Conservation (phyloP, 2,797 vertebrate species). For the Phataginus tricuspis region DNA sequence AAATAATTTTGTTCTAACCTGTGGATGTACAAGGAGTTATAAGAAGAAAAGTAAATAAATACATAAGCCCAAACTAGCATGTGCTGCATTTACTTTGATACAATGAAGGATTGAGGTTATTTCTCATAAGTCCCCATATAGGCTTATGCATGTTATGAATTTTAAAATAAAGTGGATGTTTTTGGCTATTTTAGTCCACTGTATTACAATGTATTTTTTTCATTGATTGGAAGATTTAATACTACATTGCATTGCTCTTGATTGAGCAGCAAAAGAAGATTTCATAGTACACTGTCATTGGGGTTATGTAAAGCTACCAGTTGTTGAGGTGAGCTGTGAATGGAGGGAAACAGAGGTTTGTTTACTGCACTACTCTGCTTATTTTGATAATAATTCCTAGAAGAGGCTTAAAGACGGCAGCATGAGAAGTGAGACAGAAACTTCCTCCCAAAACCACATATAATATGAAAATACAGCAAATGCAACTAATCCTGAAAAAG, state of each 20-base stretch:
- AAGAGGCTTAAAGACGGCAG: too few species aligned
- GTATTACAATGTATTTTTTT: too few species aligned
- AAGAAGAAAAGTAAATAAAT: background rate
- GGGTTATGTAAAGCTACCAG: background rate
- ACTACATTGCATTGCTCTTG: background rate
- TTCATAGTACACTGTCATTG: background rate
- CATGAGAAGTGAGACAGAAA: too few species aligned
- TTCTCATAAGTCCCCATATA: background rate
- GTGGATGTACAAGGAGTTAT: background rate
- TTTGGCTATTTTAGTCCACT: background rate
- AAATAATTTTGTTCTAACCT: conserved; percentile 13
- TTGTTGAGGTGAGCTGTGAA: background rate
- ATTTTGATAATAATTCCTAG: background rate
- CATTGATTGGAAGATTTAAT: too few species aligned
- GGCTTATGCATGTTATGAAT: background rate
- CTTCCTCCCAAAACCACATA: too few species aligned
- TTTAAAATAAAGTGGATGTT: background rate
- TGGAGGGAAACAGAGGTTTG: background rate
- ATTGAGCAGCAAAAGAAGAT: background rate
- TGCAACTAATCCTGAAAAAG: too few species aligned
- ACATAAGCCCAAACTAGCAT: background rate
- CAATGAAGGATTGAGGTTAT: background rate
- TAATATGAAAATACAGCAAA: too few species aligned
- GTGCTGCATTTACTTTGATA: background rate
- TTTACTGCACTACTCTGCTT: background rate